Percentiles rank a stretch among this genome's conserved stretches.
Conservation (phyloP, 2,113 vertebrate species). For the Andinoacara biseriatus region DNA sequence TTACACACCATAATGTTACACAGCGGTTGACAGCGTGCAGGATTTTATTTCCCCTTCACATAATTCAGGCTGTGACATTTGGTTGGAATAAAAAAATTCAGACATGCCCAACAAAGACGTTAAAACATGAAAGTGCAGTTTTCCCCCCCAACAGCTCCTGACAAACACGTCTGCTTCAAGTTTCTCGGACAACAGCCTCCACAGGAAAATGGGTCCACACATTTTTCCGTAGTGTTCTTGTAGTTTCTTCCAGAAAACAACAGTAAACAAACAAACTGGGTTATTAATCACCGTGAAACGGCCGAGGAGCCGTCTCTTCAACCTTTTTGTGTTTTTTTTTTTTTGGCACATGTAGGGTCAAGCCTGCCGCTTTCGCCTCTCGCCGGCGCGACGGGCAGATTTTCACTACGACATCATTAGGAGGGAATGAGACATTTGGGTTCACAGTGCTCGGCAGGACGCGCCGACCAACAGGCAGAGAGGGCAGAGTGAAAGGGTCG, state of each 20-base stretch:
- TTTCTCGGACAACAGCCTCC: constrained; percentile 33
- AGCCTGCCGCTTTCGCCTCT: constrained; percentile 11
- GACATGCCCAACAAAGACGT: not conserved
- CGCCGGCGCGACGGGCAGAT: not conserved
- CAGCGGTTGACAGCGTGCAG: not conserved
- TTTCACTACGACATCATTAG: constrained; percentile 17
- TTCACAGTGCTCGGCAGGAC: constrained; percentile 61
- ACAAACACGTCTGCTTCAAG: constrained; percentile 34
- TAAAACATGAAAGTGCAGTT: constrained; percentile 8
- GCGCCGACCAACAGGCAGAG: constrained; percentile 16
- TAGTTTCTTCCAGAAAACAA: constrained; percentile 41
- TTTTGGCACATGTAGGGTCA: constrained; percentile 66
- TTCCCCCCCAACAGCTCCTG: constrained; percentile 24
- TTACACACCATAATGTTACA: not conserved
- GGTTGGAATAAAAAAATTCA: not conserved
- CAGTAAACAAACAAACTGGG: constrained; percentile 60
- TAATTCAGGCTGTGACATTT: not conserved
- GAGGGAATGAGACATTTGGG: not conserved
- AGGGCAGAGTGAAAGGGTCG: constrained; percentile 30
- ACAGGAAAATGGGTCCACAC: constrained; percentile 22
- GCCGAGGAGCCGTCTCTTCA: constrained; percentile 30
- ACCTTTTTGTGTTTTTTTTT: constrained; percentile 46
- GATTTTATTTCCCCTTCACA: not conserved
- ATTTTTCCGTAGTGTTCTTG: not conserved
- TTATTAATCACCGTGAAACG: constrained; percentile 42